Base-by-base conservation (phyloP, 2,797 vertebrate genomes). In the Rhabdomys pumilio region DNA sequence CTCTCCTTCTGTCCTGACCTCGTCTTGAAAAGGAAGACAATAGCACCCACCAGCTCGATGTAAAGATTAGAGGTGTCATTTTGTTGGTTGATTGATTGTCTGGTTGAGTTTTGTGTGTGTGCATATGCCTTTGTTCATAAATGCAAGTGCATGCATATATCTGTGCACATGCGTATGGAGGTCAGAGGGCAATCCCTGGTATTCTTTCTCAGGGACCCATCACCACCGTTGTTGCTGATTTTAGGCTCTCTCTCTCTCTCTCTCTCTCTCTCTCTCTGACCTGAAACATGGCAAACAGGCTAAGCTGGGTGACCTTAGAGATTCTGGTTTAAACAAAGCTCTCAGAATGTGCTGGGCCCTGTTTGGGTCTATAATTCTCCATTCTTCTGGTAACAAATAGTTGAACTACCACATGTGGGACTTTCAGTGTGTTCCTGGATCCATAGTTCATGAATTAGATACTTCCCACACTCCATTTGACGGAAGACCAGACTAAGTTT, bases 401-500 rank as follows among this genome's bases (percentile, higher is more conserved):
- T 24, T 76, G 53, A 76, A 41, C n/a, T 9, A 73, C 10, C 7
- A 65, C 22, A 38, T 22, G 22, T 5, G 29, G 41, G 41, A 47
- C 65, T 50, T 61, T 92, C 41, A 79, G 24, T 47, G 3, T 57
- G 29, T 92, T 22, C 55, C 34, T n/a, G 69, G n/a, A 55, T 1
- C 53, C 63, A 15, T 57, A 41, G 47, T 6, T 20, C n/a, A 4
- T 20, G 61, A 61, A 6, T 53, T 73, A n/a, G 24, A 86, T 73
- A 13, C 19, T 50, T 41, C 12, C 63, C 63, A 20, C 1, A 24
- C 1, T 1, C 50, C 67, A 10, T 29, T 79, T 95, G 80, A 65
- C 44, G 55, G 73, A 86, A 96, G 47, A 75, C 22, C 41, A 91
- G n/a, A 88, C 50, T 44, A 95, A 38, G 44, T 87, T 34, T 19